phyloP scores from a whole-genome alignment of 2,888 invertebrate genomes.

The Chrysodeixis includens region DNA sequence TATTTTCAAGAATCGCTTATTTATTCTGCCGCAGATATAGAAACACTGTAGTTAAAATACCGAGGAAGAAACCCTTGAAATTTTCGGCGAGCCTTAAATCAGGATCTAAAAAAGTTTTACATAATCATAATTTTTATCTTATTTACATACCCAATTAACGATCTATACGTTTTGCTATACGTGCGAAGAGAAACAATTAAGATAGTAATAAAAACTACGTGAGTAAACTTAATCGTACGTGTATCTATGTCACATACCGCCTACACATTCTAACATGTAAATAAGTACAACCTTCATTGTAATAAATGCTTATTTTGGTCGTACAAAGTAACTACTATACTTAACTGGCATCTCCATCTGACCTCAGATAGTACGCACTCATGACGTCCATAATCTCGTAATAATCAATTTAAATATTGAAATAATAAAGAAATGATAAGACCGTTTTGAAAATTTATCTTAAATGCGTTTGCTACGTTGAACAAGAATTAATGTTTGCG shows the following conservation, averaged over 20 bases:
- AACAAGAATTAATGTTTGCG: not conserved
- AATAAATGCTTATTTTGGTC: conserved; percentile 36
- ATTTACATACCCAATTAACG: too few relatives aligned
- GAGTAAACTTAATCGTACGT: not conserved
- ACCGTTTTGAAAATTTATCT: not conserved
- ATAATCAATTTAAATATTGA: conserved; percentile 1
- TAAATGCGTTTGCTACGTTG: not conserved
- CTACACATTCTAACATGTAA: conserved; percentile 17
- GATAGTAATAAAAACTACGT: conserved; percentile 5
- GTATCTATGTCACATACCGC: not conserved
- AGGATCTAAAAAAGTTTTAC: too few relatives aligned
- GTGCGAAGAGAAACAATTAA: not conserved
- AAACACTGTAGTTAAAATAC: too few relatives aligned
- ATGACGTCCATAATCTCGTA: not conserved
- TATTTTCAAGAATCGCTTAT: too few relatives aligned
- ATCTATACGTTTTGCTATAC: too few relatives aligned
- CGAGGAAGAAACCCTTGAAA: too few relatives aligned
- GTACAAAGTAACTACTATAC: conserved; percentile 20
- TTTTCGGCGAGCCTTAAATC: too few relatives aligned
- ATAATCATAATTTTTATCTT: too few relatives aligned
- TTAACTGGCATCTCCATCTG: conserved; percentile 12
- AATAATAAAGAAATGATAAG: not conserved
- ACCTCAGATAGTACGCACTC: not conserved
- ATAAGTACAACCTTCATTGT: conserved; percentile 30
- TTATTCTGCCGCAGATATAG: too few relatives aligned